Percentiles rank a stretch among this genome's conserved stretches.
These are phyloP conservation scores for Phrynocephalus forsythii DNA, from an alignment of 2,797 vertebrate species.

Conservation along the genomic window DNA sequence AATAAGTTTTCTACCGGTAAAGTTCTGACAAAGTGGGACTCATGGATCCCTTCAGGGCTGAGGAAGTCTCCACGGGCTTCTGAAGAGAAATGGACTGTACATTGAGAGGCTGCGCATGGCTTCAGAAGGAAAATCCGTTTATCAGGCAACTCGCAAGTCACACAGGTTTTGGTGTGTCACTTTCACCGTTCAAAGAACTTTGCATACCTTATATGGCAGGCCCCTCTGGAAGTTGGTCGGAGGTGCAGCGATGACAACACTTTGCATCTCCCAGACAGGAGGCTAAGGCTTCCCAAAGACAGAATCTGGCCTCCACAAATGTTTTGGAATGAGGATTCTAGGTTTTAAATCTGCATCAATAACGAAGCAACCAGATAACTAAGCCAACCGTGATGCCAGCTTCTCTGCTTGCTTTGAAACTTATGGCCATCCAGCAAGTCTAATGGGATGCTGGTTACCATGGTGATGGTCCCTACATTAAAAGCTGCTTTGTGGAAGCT, in stretches of 20 bases:
- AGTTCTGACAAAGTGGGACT: no score
- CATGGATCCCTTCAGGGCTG: no score
- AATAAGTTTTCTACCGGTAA: no score
- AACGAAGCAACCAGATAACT: not conserved
- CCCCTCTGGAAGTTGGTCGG: not conserved
- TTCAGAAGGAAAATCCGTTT: not conserved
- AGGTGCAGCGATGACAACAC: not conserved
- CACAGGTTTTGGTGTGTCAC: not conserved
- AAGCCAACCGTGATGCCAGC: not conserved
- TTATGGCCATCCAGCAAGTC: not conserved
- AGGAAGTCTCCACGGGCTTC: not conserved
- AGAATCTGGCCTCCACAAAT: not conserved
- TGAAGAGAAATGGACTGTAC: not conserved
- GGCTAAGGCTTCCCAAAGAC: not conserved
- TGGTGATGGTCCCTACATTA: not conserved
- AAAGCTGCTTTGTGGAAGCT: not conserved
- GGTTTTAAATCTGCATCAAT: not conserved
- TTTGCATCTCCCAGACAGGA: no score
- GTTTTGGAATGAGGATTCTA: not conserved
- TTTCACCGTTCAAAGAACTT: not conserved
- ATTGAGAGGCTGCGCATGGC: not conserved
- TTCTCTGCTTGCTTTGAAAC: not conserved
- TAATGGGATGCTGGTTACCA: constrained; percentile 19
- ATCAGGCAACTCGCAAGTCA: no score
- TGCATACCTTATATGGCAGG: no score